Conservation (phyloP, 2,888 invertebrate species). For the Tenodera sinensis region DNA sequence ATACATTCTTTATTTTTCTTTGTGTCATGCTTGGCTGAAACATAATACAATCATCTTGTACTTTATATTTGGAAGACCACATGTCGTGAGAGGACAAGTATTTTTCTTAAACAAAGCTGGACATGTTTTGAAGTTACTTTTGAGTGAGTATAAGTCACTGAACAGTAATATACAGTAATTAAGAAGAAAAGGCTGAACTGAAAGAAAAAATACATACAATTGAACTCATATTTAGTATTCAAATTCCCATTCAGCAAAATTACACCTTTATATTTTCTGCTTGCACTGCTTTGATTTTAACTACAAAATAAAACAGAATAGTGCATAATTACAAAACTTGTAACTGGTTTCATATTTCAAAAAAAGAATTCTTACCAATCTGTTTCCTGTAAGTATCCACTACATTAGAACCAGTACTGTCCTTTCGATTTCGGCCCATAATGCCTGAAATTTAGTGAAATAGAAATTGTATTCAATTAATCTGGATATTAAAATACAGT, state of each 20-base stretch:
- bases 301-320: neutral
- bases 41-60: neutral
- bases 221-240: too few relatives aligned
- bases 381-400: slow-evolving; percentile 29
- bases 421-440: slow-evolving; percentile 28
- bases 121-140: too few relatives aligned
- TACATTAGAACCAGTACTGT: slow-evolving; percentile 27
- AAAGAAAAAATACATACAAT: too few relatives aligned
- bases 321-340: neutral
- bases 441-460: neutral
- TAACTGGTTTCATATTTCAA: neutral
- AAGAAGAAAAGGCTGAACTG: too few relatives aligned
- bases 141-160: too few relatives aligned
- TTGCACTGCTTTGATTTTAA: neutral
- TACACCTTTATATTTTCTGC: too few relatives aligned
- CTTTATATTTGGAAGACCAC: neutral
- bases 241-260: too few relatives aligned
- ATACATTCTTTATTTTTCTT: slow-evolving; percentile 33
- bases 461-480: too few relatives aligned
- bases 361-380: slow-evolving; percentile 17
- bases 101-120: too few relatives aligned
- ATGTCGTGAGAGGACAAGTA: too few relatives aligned
- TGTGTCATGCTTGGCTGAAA: slow-evolving; percentile 30
- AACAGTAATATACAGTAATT: too few relatives aligned
- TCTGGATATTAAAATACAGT: too few relatives aligned